Conservation (phyloP, 2,888 invertebrate species). For the Pemphredon lugubris region DNA sequence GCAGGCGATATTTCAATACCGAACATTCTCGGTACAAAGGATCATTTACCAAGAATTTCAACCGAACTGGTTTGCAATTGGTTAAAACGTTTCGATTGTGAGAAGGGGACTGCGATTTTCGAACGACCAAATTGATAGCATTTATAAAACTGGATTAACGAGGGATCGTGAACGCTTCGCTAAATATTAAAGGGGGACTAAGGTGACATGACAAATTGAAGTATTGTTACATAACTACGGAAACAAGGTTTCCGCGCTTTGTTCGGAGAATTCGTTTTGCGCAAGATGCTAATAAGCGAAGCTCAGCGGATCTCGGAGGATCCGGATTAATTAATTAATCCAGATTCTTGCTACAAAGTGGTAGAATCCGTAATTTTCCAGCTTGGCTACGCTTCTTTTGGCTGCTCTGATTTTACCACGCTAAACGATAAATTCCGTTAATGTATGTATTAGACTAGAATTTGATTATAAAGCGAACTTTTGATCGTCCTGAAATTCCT, state of each 20-base stretch:
- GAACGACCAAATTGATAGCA: not conserved
- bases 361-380: not conserved
- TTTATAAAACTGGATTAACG: not conserved
- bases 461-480: too few relatives aligned
- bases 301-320: not conserved
- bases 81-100: too few relatives aligned
- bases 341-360: not conserved
- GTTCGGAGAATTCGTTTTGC: not conserved
- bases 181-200: too few relatives aligned
- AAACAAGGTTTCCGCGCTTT: slow-evolving; percentile 1
- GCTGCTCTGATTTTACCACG: not conserved
- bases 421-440: too few relatives aligned
- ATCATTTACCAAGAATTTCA: too few relatives aligned
- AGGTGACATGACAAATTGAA: not conserved
- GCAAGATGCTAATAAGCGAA: not conserved
- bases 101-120: too few relatives aligned
- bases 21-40: too few relatives aligned
- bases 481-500: too few relatives aligned
- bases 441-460: too few relatives aligned
- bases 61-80: too few relatives aligned
- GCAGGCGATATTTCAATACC: too few relatives aligned
- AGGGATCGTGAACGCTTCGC: not conserved
- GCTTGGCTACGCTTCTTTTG: not conserved
- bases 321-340: slow-evolving; percentile 3
- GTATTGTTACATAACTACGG: not conserved